These are phyloP conservation scores for Lepidonotus clava DNA, from an alignment of 2,888 invertebrate species.

Conservation along the genomic window DNA sequence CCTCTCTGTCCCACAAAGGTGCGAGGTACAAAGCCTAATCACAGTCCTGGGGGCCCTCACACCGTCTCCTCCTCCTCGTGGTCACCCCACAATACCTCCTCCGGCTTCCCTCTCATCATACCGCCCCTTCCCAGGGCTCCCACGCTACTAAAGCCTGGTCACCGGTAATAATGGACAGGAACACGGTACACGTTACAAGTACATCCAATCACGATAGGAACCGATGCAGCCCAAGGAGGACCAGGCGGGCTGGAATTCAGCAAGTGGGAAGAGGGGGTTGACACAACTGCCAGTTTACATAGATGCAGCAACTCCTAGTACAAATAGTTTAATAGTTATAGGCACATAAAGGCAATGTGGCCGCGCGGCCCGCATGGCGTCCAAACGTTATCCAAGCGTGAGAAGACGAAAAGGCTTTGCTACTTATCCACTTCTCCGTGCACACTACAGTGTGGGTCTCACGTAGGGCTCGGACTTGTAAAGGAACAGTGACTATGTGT, in stretches of 20 bases:
- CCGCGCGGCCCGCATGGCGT: neutral
- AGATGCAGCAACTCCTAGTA: neutral
- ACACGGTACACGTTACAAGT: neutral
- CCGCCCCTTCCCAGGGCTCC: neutral
- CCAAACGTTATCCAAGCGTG: slow-evolving; percentile 8
- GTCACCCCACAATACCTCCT: neutral
- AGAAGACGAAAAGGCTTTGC: neutral
- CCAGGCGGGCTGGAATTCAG: neutral
- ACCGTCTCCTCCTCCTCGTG: neutral
- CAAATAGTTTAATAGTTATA: neutral
- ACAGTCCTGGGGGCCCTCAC: neutral
- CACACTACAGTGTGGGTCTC: no score
- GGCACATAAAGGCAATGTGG: neutral
- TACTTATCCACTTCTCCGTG: neutral
- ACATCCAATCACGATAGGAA: neutral
- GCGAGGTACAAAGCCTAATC: slow-evolving; percentile 30
- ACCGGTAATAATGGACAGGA: neutral
- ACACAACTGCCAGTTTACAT: neutral
- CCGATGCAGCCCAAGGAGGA: neutral
- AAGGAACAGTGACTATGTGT: no score
- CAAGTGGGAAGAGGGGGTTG: neutral
- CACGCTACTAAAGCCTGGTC: no score
- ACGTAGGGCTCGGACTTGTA: no score
- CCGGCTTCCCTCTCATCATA: neutral
- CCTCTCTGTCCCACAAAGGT: neutral